phyloP scores from a whole-genome alignment of 2,888 invertebrate genomes.

The Listrodromus nycthemerus region DNA sequence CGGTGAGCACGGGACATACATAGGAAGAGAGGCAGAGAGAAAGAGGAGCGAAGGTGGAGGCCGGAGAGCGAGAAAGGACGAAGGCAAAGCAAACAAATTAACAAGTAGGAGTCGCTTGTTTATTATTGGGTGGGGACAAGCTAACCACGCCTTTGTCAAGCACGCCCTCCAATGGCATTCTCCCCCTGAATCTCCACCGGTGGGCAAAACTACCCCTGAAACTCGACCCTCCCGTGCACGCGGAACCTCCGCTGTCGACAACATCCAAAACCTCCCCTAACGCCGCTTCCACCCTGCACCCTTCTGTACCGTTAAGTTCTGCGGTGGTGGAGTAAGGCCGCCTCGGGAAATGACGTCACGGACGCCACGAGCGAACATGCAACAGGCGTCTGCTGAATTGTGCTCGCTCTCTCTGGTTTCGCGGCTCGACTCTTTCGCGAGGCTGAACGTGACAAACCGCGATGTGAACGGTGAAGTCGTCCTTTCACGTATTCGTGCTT shows the following conservation, averaged over 20 bases:
- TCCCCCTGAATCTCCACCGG: slow-evolving; percentile 71
- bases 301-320: slow-evolving; percentile 61
- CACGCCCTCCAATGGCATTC: slow-evolving; percentile 80
- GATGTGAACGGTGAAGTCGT: not conserved
- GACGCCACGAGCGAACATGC: slow-evolving; percentile 77
- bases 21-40: not conserved
- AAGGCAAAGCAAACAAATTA: slow-evolving; percentile 82
- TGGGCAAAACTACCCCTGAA: slow-evolving; percentile 59
- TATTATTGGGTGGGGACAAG: slow-evolving; percentile 83
- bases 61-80: slow-evolving; percentile 8
- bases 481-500: slow-evolving; percentile 12
- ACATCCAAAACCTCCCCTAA: slow-evolving; percentile 34
- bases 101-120: slow-evolving; percentile 81
- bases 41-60: not conserved
- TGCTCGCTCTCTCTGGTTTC: slow-evolving; percentile 14
- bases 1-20: not conserved
- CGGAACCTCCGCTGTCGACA: slow-evolving; percentile 53
- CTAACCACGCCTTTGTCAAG: slow-evolving; percentile 83
- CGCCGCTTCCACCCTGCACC: slow-evolving; percentile 59
- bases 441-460: slow-evolving; percentile 35
- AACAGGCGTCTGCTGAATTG: slow-evolving; percentile 80
- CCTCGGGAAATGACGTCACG: slow-evolving; percentile 79
- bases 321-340: slow-evolving; percentile 59
- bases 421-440: slow-evolving; percentile 29
- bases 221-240: slow-evolving; percentile 58